phyloP scores from a whole-genome alignment of 1,140 invertebrate species.

The Ephestia elutella region DNA sequence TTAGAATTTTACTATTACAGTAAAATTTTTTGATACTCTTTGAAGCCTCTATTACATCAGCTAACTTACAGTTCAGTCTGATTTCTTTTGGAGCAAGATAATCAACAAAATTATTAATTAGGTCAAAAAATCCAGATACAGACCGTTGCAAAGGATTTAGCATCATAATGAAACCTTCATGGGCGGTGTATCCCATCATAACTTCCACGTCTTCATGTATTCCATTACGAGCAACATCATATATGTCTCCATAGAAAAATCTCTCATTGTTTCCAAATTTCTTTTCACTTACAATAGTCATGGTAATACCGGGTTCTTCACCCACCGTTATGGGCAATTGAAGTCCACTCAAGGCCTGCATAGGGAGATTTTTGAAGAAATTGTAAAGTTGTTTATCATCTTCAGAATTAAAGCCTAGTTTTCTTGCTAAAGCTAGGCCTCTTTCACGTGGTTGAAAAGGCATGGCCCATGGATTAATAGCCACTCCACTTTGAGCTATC shows the following conservation, averaged over 20 bases:
- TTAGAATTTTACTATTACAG: not conserved
- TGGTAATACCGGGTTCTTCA: not conserved
- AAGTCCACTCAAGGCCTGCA: not conserved
- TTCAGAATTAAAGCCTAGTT: slow-evolving; percentile 2
- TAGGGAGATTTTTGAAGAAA: slow-evolving; percentile 6
- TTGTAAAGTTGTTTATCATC: slow-evolving; percentile 8
- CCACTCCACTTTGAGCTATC: slow-evolving; percentile 18
- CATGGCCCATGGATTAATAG: not conserved
- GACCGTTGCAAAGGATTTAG: not conserved
- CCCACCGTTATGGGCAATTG: slow-evolving; percentile 1
- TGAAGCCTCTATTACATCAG: slow-evolving; percentile 2
- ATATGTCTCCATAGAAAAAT: slow-evolving; percentile 7
- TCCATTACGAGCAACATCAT: not conserved
- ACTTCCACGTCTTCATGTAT: slow-evolving; percentile 12
- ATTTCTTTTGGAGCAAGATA: slow-evolving; percentile 9
- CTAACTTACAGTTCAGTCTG: not conserved
- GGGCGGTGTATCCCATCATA: slow-evolving; percentile 4
- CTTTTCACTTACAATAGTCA: slow-evolving; percentile 11
- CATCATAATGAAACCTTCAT: slow-evolving; percentile 9
- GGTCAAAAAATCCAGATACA: not conserved
- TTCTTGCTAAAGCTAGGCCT: slow-evolving; percentile 7
- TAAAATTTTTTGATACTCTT: slow-evolving; percentile 11
- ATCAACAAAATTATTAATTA: slow-evolving; percentile 3
- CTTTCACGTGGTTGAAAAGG: not conserved
- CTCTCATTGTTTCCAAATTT: slow-evolving; percentile 9